Percentiles rank a stretch among this genome's conserved stretches.
phyloP scores from a whole-genome alignment of 2,797 vertebrate species.

The Poecilia velifera region DNA sequence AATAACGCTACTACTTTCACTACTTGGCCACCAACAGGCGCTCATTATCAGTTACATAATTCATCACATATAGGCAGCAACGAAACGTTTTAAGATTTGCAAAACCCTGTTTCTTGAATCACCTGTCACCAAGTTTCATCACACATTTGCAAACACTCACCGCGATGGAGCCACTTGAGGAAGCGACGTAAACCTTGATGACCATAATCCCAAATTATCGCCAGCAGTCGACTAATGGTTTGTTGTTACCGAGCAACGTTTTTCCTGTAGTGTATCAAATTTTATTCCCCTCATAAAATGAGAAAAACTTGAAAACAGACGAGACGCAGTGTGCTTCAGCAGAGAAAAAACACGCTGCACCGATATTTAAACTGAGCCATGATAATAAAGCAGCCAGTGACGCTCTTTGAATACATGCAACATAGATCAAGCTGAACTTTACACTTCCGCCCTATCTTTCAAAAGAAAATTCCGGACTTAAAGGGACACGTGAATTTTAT shows the following conservation, averaged over 20 bases:
- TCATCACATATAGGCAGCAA: not conserved
- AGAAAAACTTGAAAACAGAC: not conserved
- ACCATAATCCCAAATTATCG: conserved; percentile 80
- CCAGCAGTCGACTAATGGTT: conserved; percentile 19
- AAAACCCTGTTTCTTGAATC: not conserved
- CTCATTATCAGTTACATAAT: conserved; percentile 6
- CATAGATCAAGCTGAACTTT: not conserved
- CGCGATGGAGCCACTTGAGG: conserved; percentile 86
- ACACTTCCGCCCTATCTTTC: conserved; percentile 46
- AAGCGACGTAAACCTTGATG: conserved; percentile 89
- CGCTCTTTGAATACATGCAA: not conserved
- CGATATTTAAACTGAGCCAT: conserved; percentile 41
- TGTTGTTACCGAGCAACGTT: not conserved
- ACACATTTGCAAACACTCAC: conserved; percentile 77
- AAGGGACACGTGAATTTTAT: not conserved
- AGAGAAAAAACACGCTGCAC: conserved; percentile 20
- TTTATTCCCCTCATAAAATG: not conserved
- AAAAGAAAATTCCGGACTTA: conserved; percentile 22
- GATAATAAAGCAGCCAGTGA: conserved; percentile 19
- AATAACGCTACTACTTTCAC: not conserved
- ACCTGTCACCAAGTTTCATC: not conserved
- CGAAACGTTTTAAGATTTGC: not conserved
- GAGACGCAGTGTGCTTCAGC: not conserved
- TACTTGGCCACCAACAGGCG: not conserved
- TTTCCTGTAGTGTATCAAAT: not conserved